Evolutionary conservation across 2,888 invertebrate species (phyloP).

Genomic region (Atrina japonica): DNA sequence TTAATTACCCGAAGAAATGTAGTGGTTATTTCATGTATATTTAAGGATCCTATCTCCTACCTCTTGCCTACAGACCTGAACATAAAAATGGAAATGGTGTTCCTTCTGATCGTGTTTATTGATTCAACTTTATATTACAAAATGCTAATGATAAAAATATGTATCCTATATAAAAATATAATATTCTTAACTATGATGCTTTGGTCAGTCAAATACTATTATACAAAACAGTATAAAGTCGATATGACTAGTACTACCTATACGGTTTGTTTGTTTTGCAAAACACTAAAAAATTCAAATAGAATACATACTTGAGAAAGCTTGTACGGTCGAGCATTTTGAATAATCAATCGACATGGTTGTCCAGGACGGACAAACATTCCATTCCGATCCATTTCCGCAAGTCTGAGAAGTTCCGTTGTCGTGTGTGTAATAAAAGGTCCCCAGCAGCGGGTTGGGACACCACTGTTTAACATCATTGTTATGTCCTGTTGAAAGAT

Average conservation of each 20-base stretch:
- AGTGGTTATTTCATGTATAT: too few species aligned
- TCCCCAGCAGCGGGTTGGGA: slow-evolving; percentile 23
- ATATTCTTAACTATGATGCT: not conserved
- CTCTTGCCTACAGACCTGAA: too few species aligned
- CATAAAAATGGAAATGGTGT: too few species aligned
- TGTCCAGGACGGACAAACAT: slow-evolving; percentile 25
- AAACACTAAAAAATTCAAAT: too few species aligned
- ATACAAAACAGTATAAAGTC: too few species aligned
- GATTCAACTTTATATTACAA: too few species aligned
- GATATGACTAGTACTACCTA: too few species aligned
- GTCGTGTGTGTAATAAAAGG: slow-evolving; percentile 25
- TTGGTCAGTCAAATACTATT: too few species aligned
- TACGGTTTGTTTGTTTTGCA: too few species aligned
- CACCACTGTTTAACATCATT: slow-evolving; percentile 29
- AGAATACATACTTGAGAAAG: slow-evolving; percentile 34
- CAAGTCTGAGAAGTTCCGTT: slow-evolving; percentile 21
- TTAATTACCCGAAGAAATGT: too few species aligned
- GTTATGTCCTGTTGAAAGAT: slow-evolving; percentile 9
- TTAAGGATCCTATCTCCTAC: too few species aligned
- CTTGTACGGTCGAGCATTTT: slow-evolving; percentile 21
- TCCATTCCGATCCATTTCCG: slow-evolving; percentile 23
- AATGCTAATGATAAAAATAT: not conserved
- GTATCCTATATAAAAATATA: not conserved
- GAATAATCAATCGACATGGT: slow-evolving; percentile 35
- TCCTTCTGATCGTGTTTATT: too few species aligned